Percentiles rank a stretch among this genome's conserved stretches.
phyloP scores from a whole-genome alignment of 2,888 invertebrate genomes.

The Sarcophaga variegata region DNA sequence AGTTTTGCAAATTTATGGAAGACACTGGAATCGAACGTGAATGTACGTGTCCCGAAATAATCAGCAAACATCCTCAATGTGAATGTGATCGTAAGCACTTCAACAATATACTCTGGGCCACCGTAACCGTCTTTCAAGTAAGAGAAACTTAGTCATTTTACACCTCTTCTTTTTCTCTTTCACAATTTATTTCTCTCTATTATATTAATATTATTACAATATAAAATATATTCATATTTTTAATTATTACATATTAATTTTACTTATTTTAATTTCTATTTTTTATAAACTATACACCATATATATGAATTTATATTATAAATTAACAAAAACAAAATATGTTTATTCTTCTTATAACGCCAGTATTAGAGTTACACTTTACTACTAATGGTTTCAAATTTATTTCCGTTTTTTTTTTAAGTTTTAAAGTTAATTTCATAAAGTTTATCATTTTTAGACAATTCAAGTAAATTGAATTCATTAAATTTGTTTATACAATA shows the following conservation, averaged over 20 bases:
- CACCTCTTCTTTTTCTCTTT: conserved; percentile 19
- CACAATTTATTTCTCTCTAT: conserved; percentile 6
- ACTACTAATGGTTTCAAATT: too few relatives aligned
- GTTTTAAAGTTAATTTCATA: too few relatives aligned
- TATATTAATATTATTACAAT: not conserved
- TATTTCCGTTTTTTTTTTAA: too few relatives aligned
- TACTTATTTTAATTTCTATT: conserved; percentile 22
- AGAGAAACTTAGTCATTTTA: conserved; percentile 80
- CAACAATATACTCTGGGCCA: conserved; percentile 98
- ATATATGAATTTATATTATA: too few relatives aligned
- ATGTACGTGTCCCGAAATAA: conserved; percentile 96
- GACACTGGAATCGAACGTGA: conserved; percentile 91
- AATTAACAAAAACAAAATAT: too few relatives aligned
- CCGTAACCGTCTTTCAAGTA: conserved; percentile 99
- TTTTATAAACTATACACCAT: conserved; percentile 6
- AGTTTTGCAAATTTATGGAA: conserved; percentile 99
- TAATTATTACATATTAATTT: not conserved
- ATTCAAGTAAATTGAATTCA: too few relatives aligned
- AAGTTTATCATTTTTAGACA: too few relatives aligned
- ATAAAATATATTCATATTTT: not conserved
- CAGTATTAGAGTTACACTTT: too few relatives aligned
- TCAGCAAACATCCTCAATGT: conserved; percentile 93
- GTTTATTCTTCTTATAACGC: too few relatives aligned
- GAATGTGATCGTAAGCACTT: conserved; percentile 99
- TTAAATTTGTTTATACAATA: too few relatives aligned